A percentile compares a stretch with the other conserved stretches of the same genome.
phyloP scores from a whole-genome alignment of 1,140 invertebrate species.

The Leptonema lineaticorne region DNA sequence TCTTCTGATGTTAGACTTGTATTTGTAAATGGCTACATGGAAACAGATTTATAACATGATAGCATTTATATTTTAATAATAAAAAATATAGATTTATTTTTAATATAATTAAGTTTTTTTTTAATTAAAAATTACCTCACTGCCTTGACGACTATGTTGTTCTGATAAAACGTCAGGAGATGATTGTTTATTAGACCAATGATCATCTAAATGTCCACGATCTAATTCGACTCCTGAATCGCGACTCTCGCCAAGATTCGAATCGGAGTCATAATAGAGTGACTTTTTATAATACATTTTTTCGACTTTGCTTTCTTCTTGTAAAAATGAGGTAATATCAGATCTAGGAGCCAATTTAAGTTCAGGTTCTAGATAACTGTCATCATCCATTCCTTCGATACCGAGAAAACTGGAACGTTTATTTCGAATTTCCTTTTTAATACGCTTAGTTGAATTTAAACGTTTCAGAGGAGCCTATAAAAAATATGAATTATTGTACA shows the following conservation, averaged over 20 bases:
- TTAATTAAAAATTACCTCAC: slow-evolving; percentile 62
- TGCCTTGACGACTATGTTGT: slow-evolving; percentile 75
- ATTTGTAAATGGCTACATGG: slow-evolving; percentile 54
- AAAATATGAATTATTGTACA: slow-evolving; percentile 30
- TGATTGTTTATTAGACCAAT: slow-evolving; percentile 61
- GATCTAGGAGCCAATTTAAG: slow-evolving; percentile 72
- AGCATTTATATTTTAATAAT: slow-evolving; percentile 10
- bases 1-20: slow-evolving; percentile 68
- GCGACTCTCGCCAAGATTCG: slow-evolving; percentile 62
- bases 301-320: slow-evolving; percentile 76
- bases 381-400: slow-evolving; percentile 73
- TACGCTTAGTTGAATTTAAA: slow-evolving; percentile 79
- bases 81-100: slow-evolving; percentile 5
- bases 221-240: slow-evolving; percentile 77
- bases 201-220: slow-evolving; percentile 58
- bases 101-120: background rate
- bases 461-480: slow-evolving; percentile 64
- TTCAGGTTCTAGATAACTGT: slow-evolving; percentile 65
- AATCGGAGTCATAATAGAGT: slow-evolving; percentile 58
- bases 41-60: background rate
- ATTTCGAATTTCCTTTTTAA: slow-evolving; percentile 81
- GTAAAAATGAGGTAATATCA: slow-evolving; percentile 74
- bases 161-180: slow-evolving; percentile 63
- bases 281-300: slow-evolving; percentile 68
- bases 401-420: slow-evolving; percentile 85